phyloP scores from a whole-genome alignment of 2,113 vertebrate species.

The Paralichthys olivaceus region DNA sequence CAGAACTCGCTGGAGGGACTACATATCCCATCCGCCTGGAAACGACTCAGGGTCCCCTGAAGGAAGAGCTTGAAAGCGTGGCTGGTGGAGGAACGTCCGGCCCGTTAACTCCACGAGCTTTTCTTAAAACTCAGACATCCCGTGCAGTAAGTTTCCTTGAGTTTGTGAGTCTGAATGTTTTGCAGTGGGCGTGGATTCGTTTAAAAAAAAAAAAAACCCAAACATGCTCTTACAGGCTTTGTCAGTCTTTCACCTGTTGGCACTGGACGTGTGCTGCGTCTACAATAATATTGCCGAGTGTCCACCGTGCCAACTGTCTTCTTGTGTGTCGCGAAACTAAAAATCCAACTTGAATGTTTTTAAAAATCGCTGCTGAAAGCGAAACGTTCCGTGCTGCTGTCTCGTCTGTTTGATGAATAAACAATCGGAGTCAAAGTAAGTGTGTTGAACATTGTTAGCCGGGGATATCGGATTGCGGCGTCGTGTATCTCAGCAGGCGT shows the following conservation, averaged over 20 bases:
- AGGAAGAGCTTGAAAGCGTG: too few species aligned
- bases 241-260: not conserved
- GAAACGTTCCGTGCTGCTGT: not conserved
- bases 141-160: too few species aligned
- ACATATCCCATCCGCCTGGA: too few species aligned
- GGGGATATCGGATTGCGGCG: slow-evolving; percentile 9
- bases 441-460: slow-evolving; percentile 8
- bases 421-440: slow-evolving; percentile 11
- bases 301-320: not conserved
- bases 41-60: too few species aligned
- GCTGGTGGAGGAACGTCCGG: too few species aligned
- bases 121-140: too few species aligned
- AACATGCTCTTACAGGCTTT: not conserved
- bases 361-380: not conserved
- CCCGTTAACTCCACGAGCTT: too few species aligned
- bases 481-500: not conserved
- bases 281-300: not conserved
- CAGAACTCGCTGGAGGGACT: too few species aligned
- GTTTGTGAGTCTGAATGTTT: too few species aligned
- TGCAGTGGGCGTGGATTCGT: not conserved
- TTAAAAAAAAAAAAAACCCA: not conserved
- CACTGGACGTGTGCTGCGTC: not conserved
- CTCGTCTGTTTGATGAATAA: slow-evolving; percentile 5
- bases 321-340: not conserved
- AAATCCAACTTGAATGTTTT: not conserved